These are phyloP conservation scores for Meganola albula DNA, from an alignment of 2,888 invertebrate genomes.

Conservation along the genomic window DNA sequence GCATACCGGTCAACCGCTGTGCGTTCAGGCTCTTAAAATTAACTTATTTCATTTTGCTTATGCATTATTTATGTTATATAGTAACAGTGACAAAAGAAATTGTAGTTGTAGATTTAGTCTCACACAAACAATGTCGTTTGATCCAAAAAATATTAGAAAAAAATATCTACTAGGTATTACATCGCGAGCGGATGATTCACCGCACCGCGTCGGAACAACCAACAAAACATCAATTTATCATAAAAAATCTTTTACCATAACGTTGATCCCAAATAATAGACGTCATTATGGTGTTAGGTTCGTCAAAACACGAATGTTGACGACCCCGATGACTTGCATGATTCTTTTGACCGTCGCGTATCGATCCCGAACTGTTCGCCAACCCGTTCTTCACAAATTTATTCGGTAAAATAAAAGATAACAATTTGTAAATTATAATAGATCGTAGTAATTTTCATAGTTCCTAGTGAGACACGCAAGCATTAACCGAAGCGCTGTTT, in stretches of 20 bases:
- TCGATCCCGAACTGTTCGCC: slow-evolving; percentile 42
- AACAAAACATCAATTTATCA: slow-evolving; percentile 27
- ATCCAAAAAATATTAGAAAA: slow-evolving; percentile 20
- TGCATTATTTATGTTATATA: background rate
- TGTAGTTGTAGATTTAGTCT: no score
- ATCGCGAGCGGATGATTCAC: slow-evolving; percentile 20
- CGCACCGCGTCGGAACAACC: slow-evolving; percentile 17
- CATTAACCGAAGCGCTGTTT: slow-evolving; percentile 13
- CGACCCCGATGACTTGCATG: slow-evolving; percentile 68
- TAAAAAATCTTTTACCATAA: slow-evolving; percentile 24
- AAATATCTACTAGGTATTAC: slow-evolving; percentile 19
- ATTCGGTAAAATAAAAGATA: slow-evolving; percentile 14
- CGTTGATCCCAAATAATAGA: slow-evolving; percentile 31
- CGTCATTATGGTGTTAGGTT: slow-evolving; percentile 45
- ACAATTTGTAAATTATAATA: slow-evolving; percentile 24
- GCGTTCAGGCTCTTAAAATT: no score
- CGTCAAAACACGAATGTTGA: slow-evolving; percentile 62
- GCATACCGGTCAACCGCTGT: no score
- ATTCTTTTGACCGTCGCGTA: slow-evolving; percentile 46
- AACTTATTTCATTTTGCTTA: no score
- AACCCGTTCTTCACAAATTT: slow-evolving; percentile 30
- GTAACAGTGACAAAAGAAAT: background rate
- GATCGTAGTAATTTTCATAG: slow-evolving; percentile 36
- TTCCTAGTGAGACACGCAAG: slow-evolving; percentile 46
- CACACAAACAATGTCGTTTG: slow-evolving; percentile 8